These are phyloP conservation scores for Chiloscyllium plagiosum DNA, from an alignment of 2,113 vertebrate genomes.

Conservation along the genomic window DNA sequence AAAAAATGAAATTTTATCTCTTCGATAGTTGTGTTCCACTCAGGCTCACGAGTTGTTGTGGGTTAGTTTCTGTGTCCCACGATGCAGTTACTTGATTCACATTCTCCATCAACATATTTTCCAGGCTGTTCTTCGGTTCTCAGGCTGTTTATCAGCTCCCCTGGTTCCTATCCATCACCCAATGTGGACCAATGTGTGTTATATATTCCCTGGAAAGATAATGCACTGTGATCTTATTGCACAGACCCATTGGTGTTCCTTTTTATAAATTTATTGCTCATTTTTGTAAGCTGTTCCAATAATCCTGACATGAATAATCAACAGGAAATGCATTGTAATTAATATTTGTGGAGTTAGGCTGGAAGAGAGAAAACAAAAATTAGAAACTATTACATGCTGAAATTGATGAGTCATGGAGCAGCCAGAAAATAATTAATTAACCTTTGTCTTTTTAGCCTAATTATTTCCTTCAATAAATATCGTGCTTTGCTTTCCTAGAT, in stretches of 20 bases:
- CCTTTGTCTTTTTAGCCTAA: constrained; percentile 4
- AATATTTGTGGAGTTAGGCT: not conserved
- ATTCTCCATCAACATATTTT: not conserved
- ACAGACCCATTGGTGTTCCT: not conserved
- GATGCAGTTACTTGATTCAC: not conserved
- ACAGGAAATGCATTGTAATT: not conserved
- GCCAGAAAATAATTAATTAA: not conserved
- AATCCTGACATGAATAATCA: not conserved
- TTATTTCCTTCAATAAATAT: not conserved
- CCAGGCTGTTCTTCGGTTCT: not conserved
- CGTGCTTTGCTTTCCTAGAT: not conserved
- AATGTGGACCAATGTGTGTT: not conserved
- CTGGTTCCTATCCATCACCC: not conserved
- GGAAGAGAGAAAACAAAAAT: not conserved
- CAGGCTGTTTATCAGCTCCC: not conserved
- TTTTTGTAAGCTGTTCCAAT: not conserved
- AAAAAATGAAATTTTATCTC: not conserved
- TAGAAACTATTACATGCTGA: not conserved
- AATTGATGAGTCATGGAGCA: constrained; percentile 12
- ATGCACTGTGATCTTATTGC: not conserved
- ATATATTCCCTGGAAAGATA: not conserved
- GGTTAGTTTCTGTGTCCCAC: not conserved
- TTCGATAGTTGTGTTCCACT: not conserved
- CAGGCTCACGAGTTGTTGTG: not conserved
- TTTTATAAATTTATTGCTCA: not conserved